phyloP scores from a whole-genome alignment of 1,140 invertebrate genomes.

The Trachymyrmex septentrionalis region DNA sequence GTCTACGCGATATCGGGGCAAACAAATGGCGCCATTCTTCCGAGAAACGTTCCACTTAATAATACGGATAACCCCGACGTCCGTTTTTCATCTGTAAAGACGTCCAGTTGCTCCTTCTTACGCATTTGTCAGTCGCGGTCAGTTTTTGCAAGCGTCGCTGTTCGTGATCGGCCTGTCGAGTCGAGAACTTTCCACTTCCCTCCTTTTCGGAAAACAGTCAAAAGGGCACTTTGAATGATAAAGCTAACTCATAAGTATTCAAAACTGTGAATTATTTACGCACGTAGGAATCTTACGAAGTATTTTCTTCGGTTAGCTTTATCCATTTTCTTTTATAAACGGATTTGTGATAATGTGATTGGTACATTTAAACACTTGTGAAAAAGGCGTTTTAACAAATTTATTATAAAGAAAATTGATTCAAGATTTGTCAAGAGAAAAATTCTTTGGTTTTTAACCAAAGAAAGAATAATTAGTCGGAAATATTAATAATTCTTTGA shows the following conservation, averaged over 20 bases:
- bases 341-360: not conserved
- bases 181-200: slow-evolving; percentile 25
- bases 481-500: too few species aligned
- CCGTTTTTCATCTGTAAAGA: slow-evolving; percentile 73
- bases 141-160: slow-evolving; percentile 73
- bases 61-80: slow-evolving; percentile 70
- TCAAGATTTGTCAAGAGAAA: not conserved
- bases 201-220: not conserved
- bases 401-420: not conserved
- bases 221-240: not conserved
- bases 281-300: not conserved
- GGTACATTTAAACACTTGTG: not conserved
- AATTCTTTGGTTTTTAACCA: not conserved
- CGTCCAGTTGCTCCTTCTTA: slow-evolving; percentile 63
- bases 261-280: slow-evolving; percentile 24
- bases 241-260: not conserved
- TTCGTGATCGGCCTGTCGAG: slow-evolving; percentile 67
- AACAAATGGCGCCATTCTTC: slow-evolving; percentile 74
- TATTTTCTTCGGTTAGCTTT: not conserved
- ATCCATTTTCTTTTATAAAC: not conserved
- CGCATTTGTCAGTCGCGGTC: slow-evolving; percentile 72
- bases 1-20: slow-evolving; percentile 56
- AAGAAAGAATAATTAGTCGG: not conserved
- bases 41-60: slow-evolving; percentile 74
- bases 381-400: not conserved